A percentile compares a stretch with the other conserved stretches of the same genome.
These are phyloP conservation scores for Rhopalosiphum maidis DNA, from an alignment of 1,140 invertebrate genomes.

Conservation along the genomic window DNA sequence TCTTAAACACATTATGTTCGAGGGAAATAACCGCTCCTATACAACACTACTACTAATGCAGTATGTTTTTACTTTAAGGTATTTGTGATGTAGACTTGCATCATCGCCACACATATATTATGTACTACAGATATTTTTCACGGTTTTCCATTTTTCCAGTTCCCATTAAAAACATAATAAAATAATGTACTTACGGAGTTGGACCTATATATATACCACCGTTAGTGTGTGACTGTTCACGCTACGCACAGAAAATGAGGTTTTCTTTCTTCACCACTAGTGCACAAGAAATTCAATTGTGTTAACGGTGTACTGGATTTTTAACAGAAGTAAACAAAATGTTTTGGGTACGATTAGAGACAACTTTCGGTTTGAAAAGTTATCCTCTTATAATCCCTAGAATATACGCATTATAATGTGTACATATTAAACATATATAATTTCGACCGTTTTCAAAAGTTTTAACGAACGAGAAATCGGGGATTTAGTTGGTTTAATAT, in stretches of 20 bases:
- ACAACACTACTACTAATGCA: neutral
- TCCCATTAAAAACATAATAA: neutral
- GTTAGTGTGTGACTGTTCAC: neutral
- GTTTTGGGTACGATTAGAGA: constrained; percentile 8
- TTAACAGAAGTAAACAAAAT: constrained; percentile 18
- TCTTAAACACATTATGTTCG: too few relatives aligned
- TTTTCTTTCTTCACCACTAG: neutral
- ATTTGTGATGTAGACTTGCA: neutral
- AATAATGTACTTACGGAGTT: neutral
- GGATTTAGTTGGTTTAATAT: neutral
- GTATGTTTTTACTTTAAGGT: neutral
- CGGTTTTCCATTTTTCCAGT: neutral
- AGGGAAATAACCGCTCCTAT: too few relatives aligned
- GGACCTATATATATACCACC: neutral
- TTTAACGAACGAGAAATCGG: neutral
- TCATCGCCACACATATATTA: neutral
- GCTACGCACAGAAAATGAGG: neutral
- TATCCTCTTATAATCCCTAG: neutral
- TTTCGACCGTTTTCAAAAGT: neutral
- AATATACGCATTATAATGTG: neutral
- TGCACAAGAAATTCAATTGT: neutral
- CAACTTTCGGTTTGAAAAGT: constrained; percentile 8
- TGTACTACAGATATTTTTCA: neutral
- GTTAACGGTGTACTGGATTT: neutral
- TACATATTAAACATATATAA: constrained; percentile 19